Conservation (phyloP, 2,113 vertebrate genomes). For the Harpagus bidentatus region DNA sequence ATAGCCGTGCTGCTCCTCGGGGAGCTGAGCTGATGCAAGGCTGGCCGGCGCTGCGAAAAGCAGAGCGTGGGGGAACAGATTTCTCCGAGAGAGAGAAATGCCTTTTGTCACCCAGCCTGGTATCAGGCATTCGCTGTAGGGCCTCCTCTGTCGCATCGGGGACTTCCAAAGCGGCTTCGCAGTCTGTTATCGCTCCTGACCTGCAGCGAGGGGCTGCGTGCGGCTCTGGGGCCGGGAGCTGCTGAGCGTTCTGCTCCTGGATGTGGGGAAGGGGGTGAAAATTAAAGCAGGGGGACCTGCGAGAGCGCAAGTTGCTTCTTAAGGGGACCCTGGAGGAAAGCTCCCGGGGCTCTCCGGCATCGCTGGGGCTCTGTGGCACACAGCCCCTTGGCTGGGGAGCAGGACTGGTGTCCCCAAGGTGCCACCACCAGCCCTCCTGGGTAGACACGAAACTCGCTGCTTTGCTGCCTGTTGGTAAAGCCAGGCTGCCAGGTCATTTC, state of each 20-base stretch:
- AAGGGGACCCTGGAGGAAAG: neutral
- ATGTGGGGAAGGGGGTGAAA: neutral
- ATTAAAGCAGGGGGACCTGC: rapidly evolving
- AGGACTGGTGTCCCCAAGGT: neutral
- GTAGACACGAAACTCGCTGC: neutral
- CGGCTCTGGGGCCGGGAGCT: neutral
- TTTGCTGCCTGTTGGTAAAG: neutral
- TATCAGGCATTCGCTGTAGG: neutral
- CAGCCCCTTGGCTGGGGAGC: rapidly evolving
- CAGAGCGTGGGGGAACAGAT: neutral
- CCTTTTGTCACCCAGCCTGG: neutral
- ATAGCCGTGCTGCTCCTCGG: neutral
- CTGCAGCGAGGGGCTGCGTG: neutral
- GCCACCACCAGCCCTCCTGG: neutral
- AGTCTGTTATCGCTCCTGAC: neutral
- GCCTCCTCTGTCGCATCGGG: neutral
- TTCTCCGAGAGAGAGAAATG: neutral
- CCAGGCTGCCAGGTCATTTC: neutral
- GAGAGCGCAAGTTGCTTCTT: neutral
- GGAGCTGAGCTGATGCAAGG: neutral
- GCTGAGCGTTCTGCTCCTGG: neutral
- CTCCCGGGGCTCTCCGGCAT: rapidly evolving
- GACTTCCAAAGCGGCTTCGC: rapidly evolving
- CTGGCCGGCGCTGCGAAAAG: neutral
- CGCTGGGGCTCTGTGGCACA: rapidly evolving